Evolutionary conservation across 1,140 invertebrate genomes (phyloP).

Genomic region (Drosophila miranda): DNA sequence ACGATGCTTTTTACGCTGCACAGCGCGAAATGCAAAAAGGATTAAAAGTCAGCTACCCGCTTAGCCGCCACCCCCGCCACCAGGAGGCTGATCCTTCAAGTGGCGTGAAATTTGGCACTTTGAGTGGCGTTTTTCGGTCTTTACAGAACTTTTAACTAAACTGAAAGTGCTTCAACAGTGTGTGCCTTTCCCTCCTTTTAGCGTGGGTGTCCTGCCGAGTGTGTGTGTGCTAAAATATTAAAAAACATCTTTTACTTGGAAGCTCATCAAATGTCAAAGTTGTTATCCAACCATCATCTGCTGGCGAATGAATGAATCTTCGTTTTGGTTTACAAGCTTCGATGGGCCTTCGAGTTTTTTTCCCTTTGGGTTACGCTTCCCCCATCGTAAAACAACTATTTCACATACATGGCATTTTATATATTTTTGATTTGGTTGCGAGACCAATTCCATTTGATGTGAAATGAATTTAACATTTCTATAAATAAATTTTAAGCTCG

Average conservation of each 20-base stretch:
- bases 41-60: conserved; percentile 52
- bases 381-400: conserved; percentile 10
- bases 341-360: not conserved
- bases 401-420: conserved; percentile 2
- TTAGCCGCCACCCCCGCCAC: not conserved
- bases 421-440: conserved; percentile 18
- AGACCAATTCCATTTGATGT: conserved; percentile 20
- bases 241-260: conserved; percentile 55
- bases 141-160: conserved; percentile 71
- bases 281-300: conserved; percentile 20
- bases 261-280: conserved; percentile 57
- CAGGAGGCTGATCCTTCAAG: conserved; percentile 43
- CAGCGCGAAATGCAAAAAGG: conserved; percentile 68
- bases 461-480: conserved; percentile 13
- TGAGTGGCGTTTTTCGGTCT: conserved; percentile 53
- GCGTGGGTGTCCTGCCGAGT: not conserved
- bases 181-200: conserved; percentile 7
- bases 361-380: not conserved
- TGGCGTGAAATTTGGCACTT: conserved; percentile 74
- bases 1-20: conserved; percentile 76
- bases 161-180: conserved; percentile 40
- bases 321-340: too few species aligned
- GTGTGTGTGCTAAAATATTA: conserved; percentile 45
- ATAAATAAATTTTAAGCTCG: conserved; percentile 49
- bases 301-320: too few species aligned